These are phyloP conservation scores for Apogon hyalosoma DNA, from an alignment of 2,797 vertebrate genomes.

Conservation along the genomic window DNA sequence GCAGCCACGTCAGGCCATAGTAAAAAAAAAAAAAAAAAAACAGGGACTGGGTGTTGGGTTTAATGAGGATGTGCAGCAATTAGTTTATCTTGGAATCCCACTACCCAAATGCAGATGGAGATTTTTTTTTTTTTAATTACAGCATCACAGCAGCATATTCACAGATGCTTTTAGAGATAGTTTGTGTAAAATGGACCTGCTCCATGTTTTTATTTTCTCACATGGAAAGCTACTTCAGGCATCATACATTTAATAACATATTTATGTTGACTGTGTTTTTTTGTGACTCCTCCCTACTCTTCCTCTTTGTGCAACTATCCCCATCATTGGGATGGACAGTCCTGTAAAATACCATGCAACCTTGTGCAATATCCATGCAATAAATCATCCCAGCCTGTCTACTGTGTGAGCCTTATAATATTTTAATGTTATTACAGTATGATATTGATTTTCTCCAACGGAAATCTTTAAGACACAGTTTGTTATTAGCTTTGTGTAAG, in stretches of 20 bases:
- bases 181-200: not conserved
- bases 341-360: slow-evolving; percentile 39
- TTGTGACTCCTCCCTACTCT: slow-evolving; percentile 3
- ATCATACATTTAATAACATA: slow-evolving; percentile 14
- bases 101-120: too few relatives aligned
- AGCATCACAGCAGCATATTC: not conserved
- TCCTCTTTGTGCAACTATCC: slow-evolving; percentile 6
- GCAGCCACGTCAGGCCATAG: slow-evolving; percentile 12
- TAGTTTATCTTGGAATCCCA: too few relatives aligned
- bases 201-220: not conserved
- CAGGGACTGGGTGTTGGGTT: not conserved
- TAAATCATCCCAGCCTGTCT: slow-evolving; percentile 16
- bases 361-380: slow-evolving; percentile 35
- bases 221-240: not conserved
- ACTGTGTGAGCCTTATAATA: slow-evolving; percentile 3
- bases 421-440: slow-evolving; percentile 18
- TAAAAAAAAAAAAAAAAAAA: not conserved
- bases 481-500: not conserved
- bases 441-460: slow-evolving; percentile 10
- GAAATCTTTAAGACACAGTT: slow-evolving; percentile 7
- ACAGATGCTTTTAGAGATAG: not conserved
- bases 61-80: too few relatives aligned
- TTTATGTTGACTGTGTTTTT: not conserved
- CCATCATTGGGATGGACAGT: slow-evolving; percentile 38
- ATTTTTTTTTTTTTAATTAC: too few relatives aligned